A percentile compares a stretch with the other conserved stretches of the same genome.
Conservation (phyloP, 2,797 vertebrate species). For the Pipistrellus pygmaeus region DNA sequence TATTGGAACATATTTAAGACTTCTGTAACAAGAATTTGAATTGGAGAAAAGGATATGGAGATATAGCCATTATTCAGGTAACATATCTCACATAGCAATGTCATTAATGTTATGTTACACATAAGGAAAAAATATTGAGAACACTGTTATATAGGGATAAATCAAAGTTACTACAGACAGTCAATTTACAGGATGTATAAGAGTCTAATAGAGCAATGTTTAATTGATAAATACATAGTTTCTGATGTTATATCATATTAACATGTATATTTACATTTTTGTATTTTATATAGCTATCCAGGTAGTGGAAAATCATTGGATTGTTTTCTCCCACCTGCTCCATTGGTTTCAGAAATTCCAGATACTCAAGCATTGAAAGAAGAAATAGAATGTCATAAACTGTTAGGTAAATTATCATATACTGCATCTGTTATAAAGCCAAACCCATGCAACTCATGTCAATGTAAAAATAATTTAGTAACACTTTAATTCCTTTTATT, state of each 20-base stretch:
- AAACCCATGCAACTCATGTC: constrained; percentile 1
- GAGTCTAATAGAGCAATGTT: constrained; percentile 60
- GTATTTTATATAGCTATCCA: constrained; percentile 86
- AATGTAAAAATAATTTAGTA: constrained; percentile 20
- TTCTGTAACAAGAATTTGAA: constrained; percentile 25
- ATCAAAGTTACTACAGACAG: background rate
- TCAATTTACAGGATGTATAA: constrained; percentile 31
- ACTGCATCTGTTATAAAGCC: constrained; percentile 33
- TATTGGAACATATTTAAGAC: constrained; percentile 33
- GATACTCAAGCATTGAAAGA: constrained; percentile 90
- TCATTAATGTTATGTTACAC: background rate
- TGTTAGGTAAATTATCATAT: constrained; percentile 88
- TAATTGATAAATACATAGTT: constrained; percentile 18
- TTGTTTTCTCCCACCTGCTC: constrained; percentile 91
- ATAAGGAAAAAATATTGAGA: background rate
- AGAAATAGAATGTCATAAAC: constrained; percentile 87
- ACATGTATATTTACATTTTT: constrained; percentile 60
- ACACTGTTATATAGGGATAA: background rate
- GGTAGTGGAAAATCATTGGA: constrained; percentile 86
- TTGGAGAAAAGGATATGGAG: constrained; percentile 4
- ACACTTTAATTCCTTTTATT: background rate
- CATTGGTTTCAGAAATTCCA: constrained; percentile 92
- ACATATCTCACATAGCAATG: background rate
- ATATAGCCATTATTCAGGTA: constrained; percentile 21
- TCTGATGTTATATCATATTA: constrained; percentile 42